Evolutionary conservation across 2,113 vertebrate species (phyloP).

Genomic region (Chascanopsetta lugubris): DNA sequence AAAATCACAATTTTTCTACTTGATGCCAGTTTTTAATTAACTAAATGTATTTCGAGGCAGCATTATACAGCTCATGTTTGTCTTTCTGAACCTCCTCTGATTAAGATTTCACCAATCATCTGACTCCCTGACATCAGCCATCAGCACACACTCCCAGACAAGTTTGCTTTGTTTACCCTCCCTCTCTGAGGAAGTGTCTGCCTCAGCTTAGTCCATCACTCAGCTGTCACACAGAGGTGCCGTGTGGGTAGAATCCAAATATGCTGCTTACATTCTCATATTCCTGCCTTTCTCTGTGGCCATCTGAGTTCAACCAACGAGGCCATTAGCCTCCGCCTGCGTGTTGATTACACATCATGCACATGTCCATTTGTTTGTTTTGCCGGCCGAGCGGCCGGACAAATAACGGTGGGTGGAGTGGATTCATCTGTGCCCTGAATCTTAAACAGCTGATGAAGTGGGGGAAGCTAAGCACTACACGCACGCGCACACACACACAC

Average conservation of each 20-base stretch:
- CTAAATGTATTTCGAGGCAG: background rate
- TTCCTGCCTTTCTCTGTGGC: conserved; percentile 1
- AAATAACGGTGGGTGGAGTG: conserved; percentile 27
- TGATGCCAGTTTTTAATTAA: background rate
- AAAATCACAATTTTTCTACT: background rate
- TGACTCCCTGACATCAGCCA: background rate
- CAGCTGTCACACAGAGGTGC: background rate
- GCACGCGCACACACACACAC: background rate
- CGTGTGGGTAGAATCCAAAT: conserved; percentile 4
- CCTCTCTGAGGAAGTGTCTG: background rate
- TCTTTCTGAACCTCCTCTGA: background rate
- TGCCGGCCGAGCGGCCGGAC: conserved; percentile 13
- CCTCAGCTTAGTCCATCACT: conserved; percentile 4
- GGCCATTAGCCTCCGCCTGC: conserved; percentile 32
- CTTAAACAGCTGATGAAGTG: conserved; percentile 43
- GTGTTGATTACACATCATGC: conserved; percentile 42
- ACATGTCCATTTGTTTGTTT: conserved; percentile 41
- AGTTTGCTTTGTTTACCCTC: background rate
- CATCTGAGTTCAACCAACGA: conserved; percentile 14
- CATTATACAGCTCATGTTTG: background rate
- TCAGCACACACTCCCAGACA: background rate
- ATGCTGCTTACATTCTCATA: conserved; percentile 15
- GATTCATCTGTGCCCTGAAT: conserved; percentile 45
- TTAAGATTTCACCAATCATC: background rate
- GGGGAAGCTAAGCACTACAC: background rate